A percentile compares a stretch with the other conserved stretches of the same genome.
Evolutionary conservation across 2,797 vertebrate species (phyloP).

Genomic region (Leptodactylus fallax): DNA sequence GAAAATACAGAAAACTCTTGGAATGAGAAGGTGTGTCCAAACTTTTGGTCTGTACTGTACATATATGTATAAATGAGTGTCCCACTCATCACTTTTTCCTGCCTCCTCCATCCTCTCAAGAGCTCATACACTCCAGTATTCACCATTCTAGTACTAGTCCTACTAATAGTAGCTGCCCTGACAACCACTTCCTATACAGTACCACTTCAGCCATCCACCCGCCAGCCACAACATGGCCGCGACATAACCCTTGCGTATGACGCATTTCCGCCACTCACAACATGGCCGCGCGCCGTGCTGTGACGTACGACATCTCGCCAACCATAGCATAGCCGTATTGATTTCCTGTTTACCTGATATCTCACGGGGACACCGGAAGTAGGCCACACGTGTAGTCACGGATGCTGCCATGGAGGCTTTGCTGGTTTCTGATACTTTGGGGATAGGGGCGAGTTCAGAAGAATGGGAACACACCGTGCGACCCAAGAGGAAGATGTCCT

Average conservation of each 20-base stretch:
- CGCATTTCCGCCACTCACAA: background rate
- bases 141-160: too few species aligned
- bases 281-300: background rate
- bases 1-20: too few species aligned
- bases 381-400: background rate
- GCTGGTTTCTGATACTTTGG: background rate
- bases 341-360: constrained; percentile 9
- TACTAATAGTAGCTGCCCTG: too few species aligned
- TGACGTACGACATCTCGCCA: background rate
- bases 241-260: background rate
- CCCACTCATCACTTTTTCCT: too few species aligned
- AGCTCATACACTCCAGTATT: too few species aligned
- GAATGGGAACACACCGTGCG: background rate
- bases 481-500: constrained; percentile 73
- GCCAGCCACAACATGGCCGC: constrained; percentile 1
- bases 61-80: too few species aligned
- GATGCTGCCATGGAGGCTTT: constrained; percentile 19
- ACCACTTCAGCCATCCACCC: background rate
- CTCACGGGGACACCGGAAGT: constrained; percentile 11
- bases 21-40: too few species aligned
- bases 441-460: background rate
- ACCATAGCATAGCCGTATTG: background rate
- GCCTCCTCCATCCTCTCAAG: too few species aligned
- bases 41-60: too few species aligned
- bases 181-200: background rate